A percentile compares a stretch with the other conserved stretches of the same genome.
phyloP scores from a whole-genome alignment of 2,888 invertebrate genomes.

The Microchrysa polita region DNA sequence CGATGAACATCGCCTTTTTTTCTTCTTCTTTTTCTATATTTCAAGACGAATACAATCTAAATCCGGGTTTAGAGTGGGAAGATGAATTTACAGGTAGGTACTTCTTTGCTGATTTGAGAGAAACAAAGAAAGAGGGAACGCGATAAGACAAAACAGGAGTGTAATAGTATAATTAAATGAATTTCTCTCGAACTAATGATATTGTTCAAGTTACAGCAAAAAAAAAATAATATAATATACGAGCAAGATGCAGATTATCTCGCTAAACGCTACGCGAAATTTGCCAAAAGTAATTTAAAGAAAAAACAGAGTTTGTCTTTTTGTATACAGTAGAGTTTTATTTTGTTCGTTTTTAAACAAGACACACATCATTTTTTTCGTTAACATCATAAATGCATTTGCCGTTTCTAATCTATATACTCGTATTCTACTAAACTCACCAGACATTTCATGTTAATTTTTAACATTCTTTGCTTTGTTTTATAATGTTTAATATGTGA shows the following conservation, averaged over 20 bases:
- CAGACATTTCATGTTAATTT: slow-evolving; percentile 28
- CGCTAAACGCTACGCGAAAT: background rate
- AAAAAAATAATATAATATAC: too few relatives aligned
- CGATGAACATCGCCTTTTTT: slow-evolving; percentile 50
- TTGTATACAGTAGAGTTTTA: slow-evolving; percentile 25
- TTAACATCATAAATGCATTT: background rate
- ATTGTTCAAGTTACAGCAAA: background rate
- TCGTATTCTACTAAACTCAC: slow-evolving; percentile 23
- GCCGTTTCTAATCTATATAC: slow-evolving; percentile 1
- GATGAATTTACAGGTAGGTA: slow-evolving; percentile 99
- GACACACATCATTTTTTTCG: too few relatives aligned
- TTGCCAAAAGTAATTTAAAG: slow-evolving; percentile 34
- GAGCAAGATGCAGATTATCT: too few relatives aligned
- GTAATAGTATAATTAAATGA: slow-evolving; percentile 51
- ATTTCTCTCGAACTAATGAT: slow-evolving; percentile 9
- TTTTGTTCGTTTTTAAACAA: slow-evolving; percentile 14
- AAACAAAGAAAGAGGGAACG: slow-evolving; percentile 54
- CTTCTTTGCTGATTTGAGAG: slow-evolving; percentile 55
- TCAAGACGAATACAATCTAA: slow-evolving; percentile 99
- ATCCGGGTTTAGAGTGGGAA: slow-evolving; percentile 99
- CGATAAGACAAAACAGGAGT: slow-evolving; percentile 64
- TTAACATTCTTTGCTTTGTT: slow-evolving; percentile 18
- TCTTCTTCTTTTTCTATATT: slow-evolving; percentile 64
- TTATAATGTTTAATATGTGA: slow-evolving; percentile 25
- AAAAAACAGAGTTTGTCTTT: slow-evolving; percentile 5